phyloP scores from a whole-genome alignment of 2,888 invertebrate species.

The Leptura quadrifasciata region DNA sequence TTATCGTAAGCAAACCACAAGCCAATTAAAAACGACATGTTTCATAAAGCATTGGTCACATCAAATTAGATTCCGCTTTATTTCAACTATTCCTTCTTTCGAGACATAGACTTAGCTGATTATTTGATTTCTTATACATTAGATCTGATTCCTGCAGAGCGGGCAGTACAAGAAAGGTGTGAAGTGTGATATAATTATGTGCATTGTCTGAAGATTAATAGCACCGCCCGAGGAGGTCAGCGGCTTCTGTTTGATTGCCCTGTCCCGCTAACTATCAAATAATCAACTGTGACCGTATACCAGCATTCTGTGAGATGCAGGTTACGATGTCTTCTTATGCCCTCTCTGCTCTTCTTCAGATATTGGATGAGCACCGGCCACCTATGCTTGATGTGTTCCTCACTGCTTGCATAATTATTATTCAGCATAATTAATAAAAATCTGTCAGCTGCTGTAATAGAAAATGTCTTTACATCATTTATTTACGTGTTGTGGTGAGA shows the following conservation, averaged over 20 bases:
- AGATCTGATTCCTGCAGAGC: slow-evolving; percentile 40
- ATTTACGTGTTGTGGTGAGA: slow-evolving; percentile 9
- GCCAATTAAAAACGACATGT: slow-evolving; percentile 3
- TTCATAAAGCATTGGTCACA: slow-evolving; percentile 15
- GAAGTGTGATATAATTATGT: slow-evolving; percentile 72
- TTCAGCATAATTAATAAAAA: slow-evolving; percentile 57
- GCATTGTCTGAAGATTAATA: slow-evolving; percentile 73
- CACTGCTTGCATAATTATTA: slow-evolving; percentile 58
- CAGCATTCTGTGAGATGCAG: slow-evolving; percentile 29
- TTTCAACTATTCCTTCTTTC: slow-evolving; percentile 16
- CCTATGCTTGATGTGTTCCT: slow-evolving; percentile 40
- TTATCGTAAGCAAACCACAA: slow-evolving; percentile 17
- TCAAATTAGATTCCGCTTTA: slow-evolving; percentile 29
- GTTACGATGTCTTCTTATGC: slow-evolving; percentile 35
- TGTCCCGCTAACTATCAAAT: slow-evolving; percentile 67
- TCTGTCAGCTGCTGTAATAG: slow-evolving; percentile 58
- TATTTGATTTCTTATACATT: slow-evolving; percentile 24
- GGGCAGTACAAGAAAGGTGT: slow-evolving; percentile 63
- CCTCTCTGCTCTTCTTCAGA: slow-evolving; percentile 5
- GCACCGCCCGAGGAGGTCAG: slow-evolving; percentile 69
- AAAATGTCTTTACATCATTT: slow-evolving; percentile 54
- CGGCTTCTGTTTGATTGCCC: slow-evolving; percentile 73
- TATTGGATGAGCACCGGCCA: slow-evolving; percentile 44
- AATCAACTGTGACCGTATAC: slow-evolving; percentile 68
- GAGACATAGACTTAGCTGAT: not conserved